phyloP scores from a whole-genome alignment of 2,113 vertebrate genomes.

The Pterocles burchelli region DNA sequence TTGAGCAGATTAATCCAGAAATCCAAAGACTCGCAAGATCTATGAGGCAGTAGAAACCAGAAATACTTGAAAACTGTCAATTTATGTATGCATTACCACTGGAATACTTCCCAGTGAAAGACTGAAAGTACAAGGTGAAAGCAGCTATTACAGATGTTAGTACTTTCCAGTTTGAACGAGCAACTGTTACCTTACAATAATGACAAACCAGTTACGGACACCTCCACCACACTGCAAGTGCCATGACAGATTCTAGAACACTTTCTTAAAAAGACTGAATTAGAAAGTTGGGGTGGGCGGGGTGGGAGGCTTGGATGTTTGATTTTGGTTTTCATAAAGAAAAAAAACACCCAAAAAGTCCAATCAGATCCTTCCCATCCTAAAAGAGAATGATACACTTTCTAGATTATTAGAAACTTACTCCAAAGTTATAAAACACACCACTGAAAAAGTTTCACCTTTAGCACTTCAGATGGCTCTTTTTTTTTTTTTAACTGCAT shows the following conservation, averaged over 20 bases:
- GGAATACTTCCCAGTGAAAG: neutral
- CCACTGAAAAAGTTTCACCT: neutral
- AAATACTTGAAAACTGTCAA: constrained; percentile 8
- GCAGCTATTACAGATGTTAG: neutral
- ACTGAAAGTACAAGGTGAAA: neutral
- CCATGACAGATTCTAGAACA: neutral
- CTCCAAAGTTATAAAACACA: neutral
- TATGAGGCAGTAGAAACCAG: neutral
- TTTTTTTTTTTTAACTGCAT: neutral
- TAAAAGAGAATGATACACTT: neutral
- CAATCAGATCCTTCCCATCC: neutral
- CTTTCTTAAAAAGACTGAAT: neutral
- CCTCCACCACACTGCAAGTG: neutral
- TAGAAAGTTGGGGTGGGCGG: neutral
- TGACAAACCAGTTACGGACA: neutral
- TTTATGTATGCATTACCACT: constrained; percentile 10
- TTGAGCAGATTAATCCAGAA: constrained; percentile 11
- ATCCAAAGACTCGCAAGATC: neutral
- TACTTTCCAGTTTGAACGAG: neutral
- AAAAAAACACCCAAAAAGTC: neutral
- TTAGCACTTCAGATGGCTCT: neutral
- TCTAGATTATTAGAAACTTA: neutral
- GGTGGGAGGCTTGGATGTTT: neutral
- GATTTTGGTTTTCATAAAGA: neutral
- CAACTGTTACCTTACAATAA: neutral